Conservation (phyloP, 1,140 invertebrate species). For the Caenorhabditis tropicalis region DNA sequence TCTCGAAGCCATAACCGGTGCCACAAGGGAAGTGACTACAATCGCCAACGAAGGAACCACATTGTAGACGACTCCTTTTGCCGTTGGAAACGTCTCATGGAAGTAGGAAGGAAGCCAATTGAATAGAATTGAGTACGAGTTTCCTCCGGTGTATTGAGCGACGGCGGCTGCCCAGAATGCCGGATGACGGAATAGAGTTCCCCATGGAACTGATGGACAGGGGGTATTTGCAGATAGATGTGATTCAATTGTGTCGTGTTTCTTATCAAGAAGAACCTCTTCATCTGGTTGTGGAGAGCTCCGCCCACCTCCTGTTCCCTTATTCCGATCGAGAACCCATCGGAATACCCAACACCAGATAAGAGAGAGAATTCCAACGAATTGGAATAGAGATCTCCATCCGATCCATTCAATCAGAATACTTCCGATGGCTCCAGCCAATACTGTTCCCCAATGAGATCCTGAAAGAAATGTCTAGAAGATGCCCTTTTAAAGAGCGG, state of each 20-base stretch:
- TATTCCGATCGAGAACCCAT: slow-evolving; percentile 32
- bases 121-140: slow-evolving; percentile 80
- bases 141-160: slow-evolving; percentile 81
- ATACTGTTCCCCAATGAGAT: slow-evolving; percentile 76
- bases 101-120: slow-evolving; percentile 83
- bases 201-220: slow-evolving; percentile 75
- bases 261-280: slow-evolving; percentile 33
- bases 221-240: neutral
- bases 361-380: slow-evolving; percentile 76
- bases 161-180: slow-evolving; percentile 79
- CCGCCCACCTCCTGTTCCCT: slow-evolving; percentile 34
- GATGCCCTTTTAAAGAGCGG: slow-evolving; percentile 74
- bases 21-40: slow-evolving; percentile 78
- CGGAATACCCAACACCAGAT: slow-evolving; percentile 72
- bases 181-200: slow-evolving; percentile 75
- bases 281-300: slow-evolving; percentile 9
- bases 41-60: slow-evolving; percentile 80
- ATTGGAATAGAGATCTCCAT: slow-evolving; percentile 79
- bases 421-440: slow-evolving; percentile 80
- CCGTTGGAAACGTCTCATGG: slow-evolving; percentile 79
- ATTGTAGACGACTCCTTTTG: slow-evolving; percentile 79
- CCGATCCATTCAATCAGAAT: slow-evolving; percentile 78
- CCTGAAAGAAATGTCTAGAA: slow-evolving; percentile 59
- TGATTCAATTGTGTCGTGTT: slow-evolving; percentile 41
- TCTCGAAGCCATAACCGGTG: slow-evolving; percentile 78